Evolutionary conservation across 1,140 invertebrate species (phyloP).

Genomic region (Cryptotermes secundus): DNA sequence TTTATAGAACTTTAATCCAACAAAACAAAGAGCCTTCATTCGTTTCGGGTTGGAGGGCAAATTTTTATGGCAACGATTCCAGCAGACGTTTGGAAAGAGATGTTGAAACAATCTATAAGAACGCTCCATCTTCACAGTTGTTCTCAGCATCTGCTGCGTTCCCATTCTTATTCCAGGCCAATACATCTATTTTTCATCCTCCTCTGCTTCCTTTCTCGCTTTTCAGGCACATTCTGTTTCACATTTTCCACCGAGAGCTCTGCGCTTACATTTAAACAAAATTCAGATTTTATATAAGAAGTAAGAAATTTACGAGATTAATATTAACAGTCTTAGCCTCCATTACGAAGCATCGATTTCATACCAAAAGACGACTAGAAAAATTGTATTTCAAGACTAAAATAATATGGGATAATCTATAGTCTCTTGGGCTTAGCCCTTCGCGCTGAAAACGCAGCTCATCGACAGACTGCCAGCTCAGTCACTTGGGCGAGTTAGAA

Average conservation of each 20-base stretch:
- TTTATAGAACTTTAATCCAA: slow-evolving; percentile 9
- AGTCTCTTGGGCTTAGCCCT: no score
- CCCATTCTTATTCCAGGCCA: not conserved
- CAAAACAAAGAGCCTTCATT: slow-evolving; percentile 15
- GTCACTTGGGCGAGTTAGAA: no score
- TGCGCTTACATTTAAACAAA: not conserved
- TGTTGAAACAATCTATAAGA: not conserved
- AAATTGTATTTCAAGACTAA: no score
- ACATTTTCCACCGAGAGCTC: not conserved
- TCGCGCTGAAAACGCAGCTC: no score
- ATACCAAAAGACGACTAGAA: not conserved
- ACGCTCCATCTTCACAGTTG: not conserved
- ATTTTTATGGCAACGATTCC: slow-evolving; percentile 14
- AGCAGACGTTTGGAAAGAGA: not conserved
- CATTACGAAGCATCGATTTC: not conserved
- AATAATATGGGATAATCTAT: no score
- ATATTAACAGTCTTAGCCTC: not conserved
- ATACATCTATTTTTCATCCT: no score
- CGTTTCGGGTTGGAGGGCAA: not conserved
- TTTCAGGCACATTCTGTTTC: not conserved
- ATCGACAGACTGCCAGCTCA: no score
- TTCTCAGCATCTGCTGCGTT: not conserved
- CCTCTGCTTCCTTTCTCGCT: not conserved
- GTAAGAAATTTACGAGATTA: not conserved
- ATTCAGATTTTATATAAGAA: not conserved